Conservation (phyloP, 2,113 vertebrate species). For the Xiphophorus hellerii region DNA sequence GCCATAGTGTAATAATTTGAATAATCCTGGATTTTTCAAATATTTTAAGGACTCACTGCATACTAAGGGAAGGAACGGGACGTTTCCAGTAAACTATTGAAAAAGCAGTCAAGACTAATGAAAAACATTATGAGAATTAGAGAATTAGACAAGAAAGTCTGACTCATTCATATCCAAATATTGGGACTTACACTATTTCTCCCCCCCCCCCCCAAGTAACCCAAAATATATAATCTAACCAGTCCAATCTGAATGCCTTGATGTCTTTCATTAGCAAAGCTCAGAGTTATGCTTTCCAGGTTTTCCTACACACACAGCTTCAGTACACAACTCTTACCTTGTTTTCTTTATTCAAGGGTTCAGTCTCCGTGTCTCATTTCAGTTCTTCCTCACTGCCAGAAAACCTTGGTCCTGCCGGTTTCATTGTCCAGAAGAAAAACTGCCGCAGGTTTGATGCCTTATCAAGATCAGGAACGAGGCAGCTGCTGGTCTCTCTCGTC, state of each 20-base stretch:
- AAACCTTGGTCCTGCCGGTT: background rate
- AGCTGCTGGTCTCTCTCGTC: background rate
- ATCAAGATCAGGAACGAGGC: background rate
- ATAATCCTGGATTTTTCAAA: background rate
- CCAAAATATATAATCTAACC: no score
- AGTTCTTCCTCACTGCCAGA: slow-evolving; percentile 17
- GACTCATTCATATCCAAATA: no score
- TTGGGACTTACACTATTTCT: no score
- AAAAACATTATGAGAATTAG: no score
- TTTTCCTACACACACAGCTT: background rate
- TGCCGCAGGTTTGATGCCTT: background rate
- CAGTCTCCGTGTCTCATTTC: slow-evolving; percentile 33
- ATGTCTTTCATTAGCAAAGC: background rate
- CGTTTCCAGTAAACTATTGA: no score
- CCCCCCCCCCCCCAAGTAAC: no score
- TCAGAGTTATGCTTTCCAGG: background rate
- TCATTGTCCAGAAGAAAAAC: slow-evolving; percentile 22
- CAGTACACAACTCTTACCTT: slow-evolving; percentile 16
- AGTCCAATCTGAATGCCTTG: no score
- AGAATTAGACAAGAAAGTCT: no score
- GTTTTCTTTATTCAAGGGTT: slow-evolving; percentile 11
- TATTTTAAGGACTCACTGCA: background rate
- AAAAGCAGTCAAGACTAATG: no score
- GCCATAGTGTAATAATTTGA: background rate
- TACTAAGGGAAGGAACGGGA: background rate